Evolutionary conservation across 2,797 vertebrate genomes (phyloP).

Genomic region (Pseudopleuronectes americanus): DNA sequence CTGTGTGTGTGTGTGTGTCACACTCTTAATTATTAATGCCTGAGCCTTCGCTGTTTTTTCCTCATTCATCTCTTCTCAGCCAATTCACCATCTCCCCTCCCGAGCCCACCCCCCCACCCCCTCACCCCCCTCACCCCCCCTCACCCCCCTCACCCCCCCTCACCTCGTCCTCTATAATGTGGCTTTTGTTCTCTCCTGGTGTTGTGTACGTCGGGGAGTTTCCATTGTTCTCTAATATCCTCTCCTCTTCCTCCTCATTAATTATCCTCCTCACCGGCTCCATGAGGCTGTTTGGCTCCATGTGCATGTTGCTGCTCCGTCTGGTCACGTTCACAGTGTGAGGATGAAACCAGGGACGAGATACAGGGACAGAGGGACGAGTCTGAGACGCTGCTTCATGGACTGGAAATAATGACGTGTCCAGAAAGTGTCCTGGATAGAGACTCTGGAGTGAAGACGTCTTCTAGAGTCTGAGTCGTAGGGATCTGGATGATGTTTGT

Average conservation of each 20-base stretch:
- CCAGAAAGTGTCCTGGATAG: too few species aligned
- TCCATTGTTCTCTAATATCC: constrained; percentile 54
- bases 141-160: not conserved
- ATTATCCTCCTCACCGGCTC: not conserved
- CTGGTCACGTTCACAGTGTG: constrained; percentile 45
- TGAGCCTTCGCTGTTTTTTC: constrained; percentile 33
- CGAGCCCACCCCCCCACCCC: not conserved
- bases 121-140: not conserved
- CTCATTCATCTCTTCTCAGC: constrained; percentile 41
- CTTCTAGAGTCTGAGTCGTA: too few species aligned
- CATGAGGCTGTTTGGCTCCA: constrained; percentile 20
- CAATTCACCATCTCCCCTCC: not conserved
- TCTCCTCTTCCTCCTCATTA: constrained; percentile 18
- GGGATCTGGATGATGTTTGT: too few species aligned
- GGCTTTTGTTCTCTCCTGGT: constrained; percentile 61
- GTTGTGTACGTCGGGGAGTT: constrained; percentile 6
- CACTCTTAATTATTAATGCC: constrained; percentile 69
- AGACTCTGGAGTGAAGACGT: too few species aligned
- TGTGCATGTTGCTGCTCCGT: constrained; percentile 39
- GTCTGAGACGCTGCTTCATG: not conserved
- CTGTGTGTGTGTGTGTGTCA: constrained; percentile 41
- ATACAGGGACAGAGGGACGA: not conserved
- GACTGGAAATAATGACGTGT: too few species aligned
- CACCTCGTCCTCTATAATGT: constrained; percentile 35
- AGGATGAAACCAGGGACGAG: constrained; percentile 30